phyloP scores from a whole-genome alignment of 2,797 vertebrate species.

The Taeniopygia guttata region DNA sequence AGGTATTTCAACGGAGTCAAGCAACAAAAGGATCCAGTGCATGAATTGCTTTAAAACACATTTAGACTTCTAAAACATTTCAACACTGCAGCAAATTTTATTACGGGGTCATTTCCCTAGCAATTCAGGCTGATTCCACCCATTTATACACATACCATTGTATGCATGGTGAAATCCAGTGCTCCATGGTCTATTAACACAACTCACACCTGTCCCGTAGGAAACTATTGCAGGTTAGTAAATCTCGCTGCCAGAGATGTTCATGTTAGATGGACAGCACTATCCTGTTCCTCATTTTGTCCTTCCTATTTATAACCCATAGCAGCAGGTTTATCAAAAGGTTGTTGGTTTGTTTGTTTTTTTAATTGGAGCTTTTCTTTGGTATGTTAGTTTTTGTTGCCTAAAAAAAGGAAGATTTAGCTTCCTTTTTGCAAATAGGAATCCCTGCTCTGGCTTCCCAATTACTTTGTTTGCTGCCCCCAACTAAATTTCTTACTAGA shows the following conservation, averaged over 20 bases:
- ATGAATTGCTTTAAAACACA: not conserved
- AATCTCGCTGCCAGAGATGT: not conserved
- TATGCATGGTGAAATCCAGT: not conserved
- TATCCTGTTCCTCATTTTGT: not conserved
- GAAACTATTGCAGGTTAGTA: not conserved
- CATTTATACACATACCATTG: not conserved
- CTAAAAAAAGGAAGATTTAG: not conserved
- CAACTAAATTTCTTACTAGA: not conserved
- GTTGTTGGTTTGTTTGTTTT: not conserved
- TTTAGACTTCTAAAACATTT: not conserved
- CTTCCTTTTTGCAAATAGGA: not conserved
- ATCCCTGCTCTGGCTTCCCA: not conserved
- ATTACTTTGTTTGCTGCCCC: not conserved
- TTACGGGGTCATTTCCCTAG: not conserved
- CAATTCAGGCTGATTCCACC: not conserved
- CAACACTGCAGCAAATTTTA: not conserved
- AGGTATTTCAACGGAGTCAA: not conserved
- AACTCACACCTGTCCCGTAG: not conserved
- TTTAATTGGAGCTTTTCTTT: not conserved
- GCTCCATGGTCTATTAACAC: not conserved
- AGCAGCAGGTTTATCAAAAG: not conserved
- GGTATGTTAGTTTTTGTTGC: not conserved
- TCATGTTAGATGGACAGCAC: not conserved
- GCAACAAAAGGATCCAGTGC: not conserved
- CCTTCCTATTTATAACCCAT: not conserved